Base-by-base conservation (phyloP, 2,888 invertebrate species). In the Carcina quercana region DNA sequence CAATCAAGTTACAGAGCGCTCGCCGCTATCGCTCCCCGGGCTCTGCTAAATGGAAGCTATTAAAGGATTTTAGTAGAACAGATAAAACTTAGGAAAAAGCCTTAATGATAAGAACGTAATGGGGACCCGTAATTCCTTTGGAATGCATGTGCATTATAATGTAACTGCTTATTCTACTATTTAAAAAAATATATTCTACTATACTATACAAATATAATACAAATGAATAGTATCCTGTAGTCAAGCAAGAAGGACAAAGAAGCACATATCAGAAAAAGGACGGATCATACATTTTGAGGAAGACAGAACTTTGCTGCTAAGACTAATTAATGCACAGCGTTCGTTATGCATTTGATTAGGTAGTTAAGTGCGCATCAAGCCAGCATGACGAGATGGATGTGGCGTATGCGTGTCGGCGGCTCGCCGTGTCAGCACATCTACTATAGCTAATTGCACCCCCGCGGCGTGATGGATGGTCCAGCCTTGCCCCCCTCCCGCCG, bases 401-500 rank as follows among this genome's bases (percentile, higher is more conserved):
- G 37, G 36, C 46, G 40, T 49, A 49, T 53, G 57, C 55, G 50
- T 47, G 58, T 50, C 58, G 58, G 57, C 61, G 58, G 47, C 50
- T 61, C 59, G 60, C 55, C 73, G 71, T 78, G 79, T 82, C 80
- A 78, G 78, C 79, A 79, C 82, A 78, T 80, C 73, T 69, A 70
- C 71, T 69, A 51, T 61, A 61, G 51, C 62, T 66, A 64, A 65
- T 66, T 64, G 63, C 59, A 47, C 59, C 61, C 64, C 65, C 64
- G 70, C 64, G 40, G 82, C 59, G 79, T 82, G 80, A 82, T 79
- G 73, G 78, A 82, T 79, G 68, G 67, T 45, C 58, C 50, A 47
- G 44, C 49, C 41, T 48, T 45, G 44, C 44, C 50, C 37, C 48
- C 54, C 49, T 55, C 40, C 34, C 38, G 26, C 43, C 39, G 27